Evolutionary conservation across 2,797 vertebrate genomes (phyloP).

Genomic region (Dicrostonyx torquatus): DNA sequence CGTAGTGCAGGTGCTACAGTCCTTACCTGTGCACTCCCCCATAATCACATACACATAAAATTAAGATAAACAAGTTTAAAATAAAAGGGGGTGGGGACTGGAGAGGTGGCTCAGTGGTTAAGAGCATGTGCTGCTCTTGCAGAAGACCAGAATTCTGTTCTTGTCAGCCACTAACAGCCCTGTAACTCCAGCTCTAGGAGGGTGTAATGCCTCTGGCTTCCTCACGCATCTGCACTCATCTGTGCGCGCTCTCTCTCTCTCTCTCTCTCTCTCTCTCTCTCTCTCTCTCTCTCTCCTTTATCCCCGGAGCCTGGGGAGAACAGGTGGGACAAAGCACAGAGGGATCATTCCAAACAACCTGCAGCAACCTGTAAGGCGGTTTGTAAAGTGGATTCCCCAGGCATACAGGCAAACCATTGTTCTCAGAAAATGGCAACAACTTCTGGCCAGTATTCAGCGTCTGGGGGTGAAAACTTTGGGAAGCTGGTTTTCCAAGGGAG

Average conservation of each 20-base stretch:
- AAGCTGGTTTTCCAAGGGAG: conserved; percentile 32
- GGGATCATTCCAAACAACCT: conserved; percentile 41
- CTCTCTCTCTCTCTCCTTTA: too few species aligned
- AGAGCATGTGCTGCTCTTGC: background rate
- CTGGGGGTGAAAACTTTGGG: conserved; percentile 13
- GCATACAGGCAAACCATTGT: conserved; percentile 61
- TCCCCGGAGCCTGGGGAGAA: background rate
- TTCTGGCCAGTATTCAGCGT: background rate
- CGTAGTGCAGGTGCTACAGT: too few species aligned
- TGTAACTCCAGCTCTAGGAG: background rate
- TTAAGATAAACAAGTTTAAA: background rate
- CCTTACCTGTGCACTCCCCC: background rate
- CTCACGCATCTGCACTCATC: background rate
- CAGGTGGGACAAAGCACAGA: background rate
- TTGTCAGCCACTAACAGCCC: background rate
- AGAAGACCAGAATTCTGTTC: background rate
- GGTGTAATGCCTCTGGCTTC: background rate
- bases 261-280: background rate
- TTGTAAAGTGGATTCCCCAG: conserved; percentile 54
- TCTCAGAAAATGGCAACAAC: conserved; percentile 34
- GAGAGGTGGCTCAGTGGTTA: background rate
- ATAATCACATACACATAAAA: background rate
- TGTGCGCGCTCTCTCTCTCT: background rate
- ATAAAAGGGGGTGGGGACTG: background rate
- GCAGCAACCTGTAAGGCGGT: background rate